Conservation (phyloP, 2,797 vertebrate species). For the Periparus ater region DNA sequence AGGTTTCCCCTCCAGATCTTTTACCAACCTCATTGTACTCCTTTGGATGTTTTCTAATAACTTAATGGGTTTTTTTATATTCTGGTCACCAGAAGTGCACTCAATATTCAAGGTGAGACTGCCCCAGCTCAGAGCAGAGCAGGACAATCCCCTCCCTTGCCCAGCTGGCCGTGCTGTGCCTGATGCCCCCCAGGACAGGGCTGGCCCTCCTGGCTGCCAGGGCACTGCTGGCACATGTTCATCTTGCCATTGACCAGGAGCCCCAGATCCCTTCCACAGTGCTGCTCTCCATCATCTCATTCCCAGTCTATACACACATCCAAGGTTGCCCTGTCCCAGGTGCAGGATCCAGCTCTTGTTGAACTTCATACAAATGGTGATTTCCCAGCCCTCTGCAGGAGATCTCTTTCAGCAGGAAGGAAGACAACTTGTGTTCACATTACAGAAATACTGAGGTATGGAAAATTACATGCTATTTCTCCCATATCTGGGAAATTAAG, state of each 20-base stretch:
- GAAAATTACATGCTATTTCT: neutral
- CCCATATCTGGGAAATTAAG: neutral
- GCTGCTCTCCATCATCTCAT: neutral
- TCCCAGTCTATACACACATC: neutral
- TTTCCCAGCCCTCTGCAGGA: no score
- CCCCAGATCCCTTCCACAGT: no score
- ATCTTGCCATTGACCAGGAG: fast-evolving
- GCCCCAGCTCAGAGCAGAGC: neutral
- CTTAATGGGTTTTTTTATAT: no score
- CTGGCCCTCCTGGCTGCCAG: neutral
- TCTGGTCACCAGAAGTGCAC: neutral
- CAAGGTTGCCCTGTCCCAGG: no score
- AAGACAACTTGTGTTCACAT: neutral
- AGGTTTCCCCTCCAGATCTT: neutral
- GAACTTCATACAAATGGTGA: neutral
- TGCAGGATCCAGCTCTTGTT: neutral
- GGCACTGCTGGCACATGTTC: fast-evolving
- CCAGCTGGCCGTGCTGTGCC: fast-evolving
- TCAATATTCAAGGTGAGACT: neutral
- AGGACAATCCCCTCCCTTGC: neutral
- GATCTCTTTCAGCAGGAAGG: neutral
- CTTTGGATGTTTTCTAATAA: neutral
- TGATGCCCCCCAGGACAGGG: fast-evolving
- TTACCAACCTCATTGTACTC: neutral
- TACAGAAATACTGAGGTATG: neutral